phyloP scores from a whole-genome alignment of 2,888 invertebrate species.

The Lysandra bellargus region DNA sequence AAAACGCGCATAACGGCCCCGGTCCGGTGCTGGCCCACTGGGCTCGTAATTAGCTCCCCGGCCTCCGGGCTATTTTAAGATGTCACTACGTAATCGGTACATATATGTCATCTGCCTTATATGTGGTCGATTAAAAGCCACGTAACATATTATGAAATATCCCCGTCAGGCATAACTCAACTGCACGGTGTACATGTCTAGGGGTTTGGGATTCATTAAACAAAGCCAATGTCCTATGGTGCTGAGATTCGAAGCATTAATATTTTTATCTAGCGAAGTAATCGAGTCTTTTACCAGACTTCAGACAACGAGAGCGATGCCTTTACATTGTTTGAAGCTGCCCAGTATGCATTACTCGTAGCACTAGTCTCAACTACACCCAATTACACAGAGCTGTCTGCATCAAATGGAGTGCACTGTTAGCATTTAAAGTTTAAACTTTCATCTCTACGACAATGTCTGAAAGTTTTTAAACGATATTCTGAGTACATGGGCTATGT shows the following conservation, averaged over 20 bases:
- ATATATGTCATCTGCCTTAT: constrained; percentile 1
- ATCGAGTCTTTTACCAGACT: neutral
- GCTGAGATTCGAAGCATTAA: neutral
- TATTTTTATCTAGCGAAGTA: neutral
- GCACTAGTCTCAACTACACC: neutral
- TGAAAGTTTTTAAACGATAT: neutral
- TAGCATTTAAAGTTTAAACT: neutral
- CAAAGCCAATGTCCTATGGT: neutral
- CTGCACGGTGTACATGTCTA: neutral
- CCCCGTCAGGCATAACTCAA: neutral
- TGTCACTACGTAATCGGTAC: neutral
- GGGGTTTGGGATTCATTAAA: neutral
- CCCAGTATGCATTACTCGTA: neutral
- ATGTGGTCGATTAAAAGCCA: neutral
- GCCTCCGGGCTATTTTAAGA: neutral
- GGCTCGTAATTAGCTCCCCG: neutral
- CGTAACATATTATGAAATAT: neutral
- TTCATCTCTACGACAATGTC: neutral
- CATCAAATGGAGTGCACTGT: neutral
- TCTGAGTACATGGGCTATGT: neutral
- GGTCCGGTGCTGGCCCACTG: neutral
- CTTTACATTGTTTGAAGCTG: neutral
- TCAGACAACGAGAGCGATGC: neutral
- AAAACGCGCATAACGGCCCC: neutral
- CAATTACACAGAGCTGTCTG: neutral